Conservation (phyloP, 2,113 vertebrate species). For the Archocentrus centrarchus region DNA sequence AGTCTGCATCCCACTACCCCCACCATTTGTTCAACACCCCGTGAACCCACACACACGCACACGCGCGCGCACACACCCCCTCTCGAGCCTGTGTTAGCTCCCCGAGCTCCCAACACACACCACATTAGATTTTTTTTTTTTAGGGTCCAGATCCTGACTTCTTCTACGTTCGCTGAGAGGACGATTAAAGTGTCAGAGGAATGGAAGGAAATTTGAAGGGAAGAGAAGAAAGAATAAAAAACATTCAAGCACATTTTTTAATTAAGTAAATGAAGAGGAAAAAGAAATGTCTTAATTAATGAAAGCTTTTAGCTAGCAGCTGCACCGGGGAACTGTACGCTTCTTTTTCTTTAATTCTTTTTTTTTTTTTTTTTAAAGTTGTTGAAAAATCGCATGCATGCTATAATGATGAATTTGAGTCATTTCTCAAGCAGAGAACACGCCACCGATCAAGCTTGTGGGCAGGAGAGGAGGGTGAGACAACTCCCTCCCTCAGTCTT, state of each 20-base stretch:
- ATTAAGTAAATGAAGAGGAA: constrained; percentile 77
- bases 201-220: constrained; percentile 79
- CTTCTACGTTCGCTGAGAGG: constrained; percentile 36
- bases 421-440: constrained; percentile 73
- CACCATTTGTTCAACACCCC: constrained; percentile 36
- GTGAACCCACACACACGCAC: constrained; percentile 8
- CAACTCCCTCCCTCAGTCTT: constrained; percentile 30
- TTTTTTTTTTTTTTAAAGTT: constrained; percentile 27
- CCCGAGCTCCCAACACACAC: constrained; percentile 73
- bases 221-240: constrained; percentile 70
- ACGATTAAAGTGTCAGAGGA: constrained; percentile 55
- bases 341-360: constrained; percentile 13
- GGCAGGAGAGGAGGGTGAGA: constrained; percentile 54
- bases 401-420: constrained; percentile 72
- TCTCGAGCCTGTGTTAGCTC: constrained; percentile 35
- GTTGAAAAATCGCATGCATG: constrained; percentile 76
- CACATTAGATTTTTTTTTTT: constrained; percentile 43
- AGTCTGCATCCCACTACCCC: constrained; percentile 26
- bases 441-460: constrained; percentile 62
- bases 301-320: constrained; percentile 82
- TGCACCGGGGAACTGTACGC: constrained; percentile 72
- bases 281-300: constrained; percentile 78
- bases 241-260: constrained; percentile 80
- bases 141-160: constrained; percentile 49
- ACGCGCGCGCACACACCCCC: constrained; percentile 16